These are phyloP conservation scores for Drosophila prostipennis DNA, from an alignment of 2,888 invertebrate species.

Conservation along the genomic window DNA sequence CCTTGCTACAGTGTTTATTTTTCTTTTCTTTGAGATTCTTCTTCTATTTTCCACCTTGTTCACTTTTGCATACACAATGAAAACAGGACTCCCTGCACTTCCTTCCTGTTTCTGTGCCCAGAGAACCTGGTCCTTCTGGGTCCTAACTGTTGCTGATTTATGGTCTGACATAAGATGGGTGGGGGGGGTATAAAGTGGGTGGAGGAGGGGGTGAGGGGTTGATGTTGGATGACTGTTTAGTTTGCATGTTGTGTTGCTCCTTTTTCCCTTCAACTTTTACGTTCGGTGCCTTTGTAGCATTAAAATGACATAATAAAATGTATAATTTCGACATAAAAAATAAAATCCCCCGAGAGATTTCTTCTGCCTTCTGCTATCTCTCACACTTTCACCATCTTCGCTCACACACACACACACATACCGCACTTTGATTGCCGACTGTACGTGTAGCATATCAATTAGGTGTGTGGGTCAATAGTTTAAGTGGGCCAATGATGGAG, in stretches of 20 bases:
- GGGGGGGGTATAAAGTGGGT: too few relatives aligned
- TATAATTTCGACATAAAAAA: conserved; percentile 74
- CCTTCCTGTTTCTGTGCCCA: conserved; percentile 17
- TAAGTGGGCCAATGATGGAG: conserved; percentile 38
- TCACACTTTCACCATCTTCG: conserved; percentile 4
- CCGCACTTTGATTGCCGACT: conserved; percentile 59
- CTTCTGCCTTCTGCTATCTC: conserved; percentile 4
- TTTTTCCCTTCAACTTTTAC: conserved; percentile 5
- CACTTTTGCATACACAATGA: conserved; percentile 46
- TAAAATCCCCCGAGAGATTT: conserved; percentile 64
- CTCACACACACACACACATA: background rate
- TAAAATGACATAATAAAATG: conserved; percentile 74
- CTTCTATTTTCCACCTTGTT: conserved; percentile 47
- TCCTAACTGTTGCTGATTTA: conserved; percentile 71
- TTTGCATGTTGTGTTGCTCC: conserved; percentile 41
- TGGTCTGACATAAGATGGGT: conserved; percentile 38
- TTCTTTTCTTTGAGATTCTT: conserved; percentile 13
- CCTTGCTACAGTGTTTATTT: background rate
- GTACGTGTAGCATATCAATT: conserved; percentile 68
- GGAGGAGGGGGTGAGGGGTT: conserved; percentile 3
- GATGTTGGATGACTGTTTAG: conserved; percentile 59
- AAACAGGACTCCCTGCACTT: conserved; percentile 29
- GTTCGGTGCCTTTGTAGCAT: conserved; percentile 46
- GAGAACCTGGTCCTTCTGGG: conserved; percentile 32
- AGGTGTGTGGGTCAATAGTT: conserved; percentile 70